These are phyloP conservation scores for Sinocyclocheilus anophthalmus DNA, from an alignment of 2,113 vertebrate genomes.

Conservation along the genomic window DNA sequence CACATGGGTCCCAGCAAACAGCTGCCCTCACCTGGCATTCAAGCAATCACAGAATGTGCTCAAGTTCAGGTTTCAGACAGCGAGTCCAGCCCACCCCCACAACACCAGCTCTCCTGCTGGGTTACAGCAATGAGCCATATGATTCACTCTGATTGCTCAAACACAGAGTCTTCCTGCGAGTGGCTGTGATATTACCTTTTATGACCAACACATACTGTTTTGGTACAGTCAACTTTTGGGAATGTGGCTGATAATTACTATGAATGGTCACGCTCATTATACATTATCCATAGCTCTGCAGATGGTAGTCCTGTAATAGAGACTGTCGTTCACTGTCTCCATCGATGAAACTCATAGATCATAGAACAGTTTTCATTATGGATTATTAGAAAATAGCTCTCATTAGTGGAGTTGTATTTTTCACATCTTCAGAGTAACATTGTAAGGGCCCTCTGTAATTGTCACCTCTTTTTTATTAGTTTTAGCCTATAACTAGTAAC, in stretches of 20 bases:
- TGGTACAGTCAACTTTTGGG: not conserved
- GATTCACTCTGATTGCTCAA: conserved; percentile 11
- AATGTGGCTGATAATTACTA: conserved; percentile 3
- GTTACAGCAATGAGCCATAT: not conserved
- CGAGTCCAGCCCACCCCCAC: not conserved
- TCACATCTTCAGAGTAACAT: not conserved
- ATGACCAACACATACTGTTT: not conserved
- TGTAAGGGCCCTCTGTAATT: not conserved
- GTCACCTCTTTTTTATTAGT: not conserved
- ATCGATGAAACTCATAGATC: not conserved
- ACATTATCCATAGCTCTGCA: not conserved
- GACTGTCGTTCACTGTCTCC: not conserved
- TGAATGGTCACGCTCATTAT: not conserved
- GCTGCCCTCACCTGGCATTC: conserved; percentile 66
- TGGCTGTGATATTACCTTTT: conserved; percentile 10
- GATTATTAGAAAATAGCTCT: not conserved
- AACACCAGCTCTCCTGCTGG: not conserved
- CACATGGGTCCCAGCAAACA: conserved; percentile 53
- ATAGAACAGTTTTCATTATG: not conserved
- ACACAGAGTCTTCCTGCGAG: not conserved
- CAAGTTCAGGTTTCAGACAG: conserved; percentile 26
- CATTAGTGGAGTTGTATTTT: not conserved
- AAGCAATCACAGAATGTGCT: not conserved
- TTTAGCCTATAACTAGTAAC: not conserved
- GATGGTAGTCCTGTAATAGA: not conserved